Evolutionary conservation across 2,113 vertebrate genomes (phyloP).

Genomic region (Nicator chloris): DNA sequence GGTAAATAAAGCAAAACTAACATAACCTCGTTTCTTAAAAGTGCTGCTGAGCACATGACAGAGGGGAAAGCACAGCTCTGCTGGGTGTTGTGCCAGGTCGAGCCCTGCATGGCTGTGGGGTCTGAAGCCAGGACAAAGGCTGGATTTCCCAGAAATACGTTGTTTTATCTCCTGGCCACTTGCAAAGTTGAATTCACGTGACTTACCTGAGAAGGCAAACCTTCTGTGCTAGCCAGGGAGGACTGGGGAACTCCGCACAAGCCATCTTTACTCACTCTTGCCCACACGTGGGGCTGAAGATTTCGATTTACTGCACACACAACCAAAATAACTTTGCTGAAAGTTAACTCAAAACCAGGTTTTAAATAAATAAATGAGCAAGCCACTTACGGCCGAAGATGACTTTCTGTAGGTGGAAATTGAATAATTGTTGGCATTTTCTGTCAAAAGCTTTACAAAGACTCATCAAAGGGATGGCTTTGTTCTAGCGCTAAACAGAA

Average conservation of each 20-base stretch:
- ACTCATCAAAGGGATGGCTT: background rate
- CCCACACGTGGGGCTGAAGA: background rate
- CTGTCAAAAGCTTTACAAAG: conserved; percentile 23
- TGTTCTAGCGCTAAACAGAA: conserved; percentile 2
- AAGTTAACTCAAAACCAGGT: background rate
- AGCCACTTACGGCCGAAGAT: background rate
- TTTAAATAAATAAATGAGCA: background rate
- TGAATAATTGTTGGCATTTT: conserved; percentile 1
- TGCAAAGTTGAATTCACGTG: accelerated
- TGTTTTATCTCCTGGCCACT: background rate
- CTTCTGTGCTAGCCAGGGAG: background rate
- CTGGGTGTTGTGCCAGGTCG: background rate
- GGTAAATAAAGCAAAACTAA: background rate
- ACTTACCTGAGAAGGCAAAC: background rate
- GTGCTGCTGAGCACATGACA: background rate
- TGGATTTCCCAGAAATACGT: background rate
- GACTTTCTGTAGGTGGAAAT: background rate
- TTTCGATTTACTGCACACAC: accelerated
- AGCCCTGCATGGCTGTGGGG: background rate
- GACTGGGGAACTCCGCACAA: background rate
- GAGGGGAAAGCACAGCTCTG: background rate
- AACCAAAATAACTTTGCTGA: background rate
- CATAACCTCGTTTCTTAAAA: background rate
- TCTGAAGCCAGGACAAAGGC: background rate
- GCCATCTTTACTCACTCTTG: background rate